Conservation (phyloP, 2,113 vertebrate species). For the Trachemys scripta region DNA sequence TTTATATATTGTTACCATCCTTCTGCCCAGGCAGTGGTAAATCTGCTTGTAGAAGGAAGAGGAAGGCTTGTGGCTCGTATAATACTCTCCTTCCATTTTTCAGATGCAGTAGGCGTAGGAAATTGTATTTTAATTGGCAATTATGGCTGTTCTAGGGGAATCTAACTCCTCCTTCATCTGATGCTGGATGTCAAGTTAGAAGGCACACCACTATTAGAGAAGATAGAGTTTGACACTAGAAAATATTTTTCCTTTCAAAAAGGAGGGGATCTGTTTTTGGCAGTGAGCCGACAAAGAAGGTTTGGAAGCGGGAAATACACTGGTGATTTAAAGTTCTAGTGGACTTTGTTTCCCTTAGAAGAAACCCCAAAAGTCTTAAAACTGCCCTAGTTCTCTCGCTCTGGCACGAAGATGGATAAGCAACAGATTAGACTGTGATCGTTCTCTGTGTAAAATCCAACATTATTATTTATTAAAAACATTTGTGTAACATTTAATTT, state of each 20-base stretch:
- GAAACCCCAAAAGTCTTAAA: not conserved
- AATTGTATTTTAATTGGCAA: not conserved
- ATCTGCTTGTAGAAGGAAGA: not conserved
- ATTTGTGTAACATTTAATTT: not conserved
- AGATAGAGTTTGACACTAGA: not conserved
- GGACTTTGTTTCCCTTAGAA: not conserved
- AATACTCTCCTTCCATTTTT: not conserved
- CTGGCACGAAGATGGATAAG: not conserved
- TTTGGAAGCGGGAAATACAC: not conserved
- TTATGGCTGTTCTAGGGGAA: accelerated
- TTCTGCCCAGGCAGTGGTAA: not conserved
- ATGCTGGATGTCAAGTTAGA: not conserved
- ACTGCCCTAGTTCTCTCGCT: not conserved
- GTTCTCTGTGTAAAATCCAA: not conserved
- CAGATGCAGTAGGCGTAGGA: not conserved
- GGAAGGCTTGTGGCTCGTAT: not conserved
- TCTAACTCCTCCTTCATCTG: not conserved
- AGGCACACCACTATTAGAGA: not conserved
- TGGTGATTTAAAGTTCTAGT: not conserved
- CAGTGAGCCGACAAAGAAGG: not conserved
- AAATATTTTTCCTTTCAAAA: not conserved
- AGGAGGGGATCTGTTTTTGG: not conserved
- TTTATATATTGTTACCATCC: not conserved
- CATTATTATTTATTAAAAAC: slow-evolving; percentile 14
- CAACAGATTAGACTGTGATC: not conserved